Evolutionary conservation across 2,113 vertebrate genomes (phyloP), one percentile per base, ranked within the genome.

Genomic region (Burhinus bistriatus): DNA sequence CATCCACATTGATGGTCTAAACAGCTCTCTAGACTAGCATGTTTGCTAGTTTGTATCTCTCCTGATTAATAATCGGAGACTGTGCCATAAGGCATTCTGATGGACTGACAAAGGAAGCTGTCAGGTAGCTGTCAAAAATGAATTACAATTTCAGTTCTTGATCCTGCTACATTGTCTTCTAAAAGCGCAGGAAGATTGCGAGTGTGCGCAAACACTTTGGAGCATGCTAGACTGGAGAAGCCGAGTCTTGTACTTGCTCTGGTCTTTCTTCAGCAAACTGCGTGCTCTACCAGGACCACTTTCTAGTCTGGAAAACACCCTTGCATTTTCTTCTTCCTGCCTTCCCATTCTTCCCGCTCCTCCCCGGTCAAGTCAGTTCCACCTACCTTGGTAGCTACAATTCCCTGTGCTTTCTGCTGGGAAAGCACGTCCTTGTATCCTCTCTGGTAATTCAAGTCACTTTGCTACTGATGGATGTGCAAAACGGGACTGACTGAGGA

Each of bases 21-120:
- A 97, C 95, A 96, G 96, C 98, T 98, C 92, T 95, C 96, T 98
- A 97, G 98, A 97, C 97, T 97, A 98, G 98, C 98, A 71, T 96
- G 82, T 97, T 97, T 97, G 96, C 98, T 98, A 97, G 95, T 97
- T 93, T 91, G 9, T 96, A 15, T 90, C 90, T 95, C 68, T 97
- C 94, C 94, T 55, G 3, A 25, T 97, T 97, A 97, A 79, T n/a
- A 57, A 71, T 83, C 76, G 72, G 93, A 96, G 95, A 89, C 91
- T 94, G 89, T 97, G 82, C 95, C 51, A 0, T 92, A 96, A 84
- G 61, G 52, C 95, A 75, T 94, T 95, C 62, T 83, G 90, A 61
- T 91, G 91, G 83, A 90, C 93, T 97, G 71, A 83, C 76, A 88
- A 81, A 92, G 95, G 78, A 90, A 82, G 51, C 40, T 73, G 78